Evolutionary conservation across 2,113 vertebrate genomes (phyloP).

Genomic region (Steatornis caripensis): DNA sequence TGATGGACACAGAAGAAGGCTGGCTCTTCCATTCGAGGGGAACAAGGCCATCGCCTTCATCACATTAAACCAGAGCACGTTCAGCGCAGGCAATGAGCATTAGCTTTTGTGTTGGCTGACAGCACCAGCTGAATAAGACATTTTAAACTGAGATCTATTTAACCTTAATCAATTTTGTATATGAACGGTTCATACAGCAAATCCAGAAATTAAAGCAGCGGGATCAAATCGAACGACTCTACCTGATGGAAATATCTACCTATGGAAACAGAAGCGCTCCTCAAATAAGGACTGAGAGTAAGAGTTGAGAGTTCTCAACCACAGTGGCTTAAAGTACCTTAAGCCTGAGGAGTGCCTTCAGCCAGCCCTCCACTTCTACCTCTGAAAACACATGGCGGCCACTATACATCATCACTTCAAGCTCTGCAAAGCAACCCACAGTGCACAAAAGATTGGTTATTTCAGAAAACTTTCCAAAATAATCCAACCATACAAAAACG

Average conservation of each 20-base stretch:
- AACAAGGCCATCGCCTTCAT: neutral
- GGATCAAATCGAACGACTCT: neutral
- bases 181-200: neutral
- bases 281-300: neutral
- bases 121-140: neutral
- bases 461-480: constrained; percentile 20
- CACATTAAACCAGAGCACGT: neutral
- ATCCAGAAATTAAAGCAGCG: neutral
- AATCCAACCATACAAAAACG: constrained; percentile 26
- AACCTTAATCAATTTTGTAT: neutral
- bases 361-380: neutral
- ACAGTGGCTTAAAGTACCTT: neutral
- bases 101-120: neutral
- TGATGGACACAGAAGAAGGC: neutral
- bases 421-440: neutral
- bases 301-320: neutral
- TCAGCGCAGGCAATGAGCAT: neutral
- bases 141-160: neutral
- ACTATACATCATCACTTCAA: neutral
- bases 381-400: neutral
- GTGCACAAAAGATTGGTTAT: constrained; percentile 11
- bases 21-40: neutral
- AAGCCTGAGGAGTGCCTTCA: neutral
- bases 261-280: neutral
- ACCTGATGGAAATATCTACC: neutral